Conservation (phyloP, 2,113 vertebrate genomes). For the Pogona vitticeps region DNA sequence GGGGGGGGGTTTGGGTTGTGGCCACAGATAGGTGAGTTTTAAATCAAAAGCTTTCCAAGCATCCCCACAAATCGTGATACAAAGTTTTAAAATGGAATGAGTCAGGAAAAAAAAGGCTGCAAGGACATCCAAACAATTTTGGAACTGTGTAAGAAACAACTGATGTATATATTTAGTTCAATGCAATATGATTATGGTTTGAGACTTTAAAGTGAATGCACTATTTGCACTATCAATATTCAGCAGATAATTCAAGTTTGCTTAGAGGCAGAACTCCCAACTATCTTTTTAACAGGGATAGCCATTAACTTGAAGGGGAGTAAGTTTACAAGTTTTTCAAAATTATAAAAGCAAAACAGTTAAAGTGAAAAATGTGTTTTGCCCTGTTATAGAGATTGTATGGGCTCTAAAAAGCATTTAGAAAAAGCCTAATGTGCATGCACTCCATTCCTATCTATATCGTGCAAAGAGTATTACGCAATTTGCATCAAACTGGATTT, state of each 20-base stretch:
- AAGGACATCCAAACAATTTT: too few relatives aligned
- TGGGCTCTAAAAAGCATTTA: conserved; percentile 4
- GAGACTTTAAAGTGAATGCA: too few relatives aligned
- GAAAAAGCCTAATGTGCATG: neutral
- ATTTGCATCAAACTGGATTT: conserved; percentile 55
- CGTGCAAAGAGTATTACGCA: conserved; percentile 55
- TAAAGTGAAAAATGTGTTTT: neutral
- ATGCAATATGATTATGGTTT: too few relatives aligned
- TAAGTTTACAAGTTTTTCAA: neutral
- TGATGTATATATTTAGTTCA: too few relatives aligned
- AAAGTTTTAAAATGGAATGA: too few relatives aligned
- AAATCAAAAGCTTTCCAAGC: neutral
- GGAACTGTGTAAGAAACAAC: too few relatives aligned
- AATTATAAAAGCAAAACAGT: neutral
- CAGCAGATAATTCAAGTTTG: too few relatives aligned
- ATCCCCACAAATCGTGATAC: neutral
- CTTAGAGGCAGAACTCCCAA: too few relatives aligned
- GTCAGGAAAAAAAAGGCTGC: neutral
- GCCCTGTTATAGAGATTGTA: neutral
- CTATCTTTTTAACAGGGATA: too few relatives aligned
- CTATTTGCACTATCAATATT: too few relatives aligned
- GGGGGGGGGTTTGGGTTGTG: neutral
- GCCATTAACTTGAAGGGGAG: neutral
- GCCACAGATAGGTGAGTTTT: neutral
- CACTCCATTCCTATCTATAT: conserved; percentile 47